These are phyloP conservation scores for Eulemur rufifrons DNA, from an alignment of 2,113 vertebrate genomes.

Conservation along the genomic window DNA sequence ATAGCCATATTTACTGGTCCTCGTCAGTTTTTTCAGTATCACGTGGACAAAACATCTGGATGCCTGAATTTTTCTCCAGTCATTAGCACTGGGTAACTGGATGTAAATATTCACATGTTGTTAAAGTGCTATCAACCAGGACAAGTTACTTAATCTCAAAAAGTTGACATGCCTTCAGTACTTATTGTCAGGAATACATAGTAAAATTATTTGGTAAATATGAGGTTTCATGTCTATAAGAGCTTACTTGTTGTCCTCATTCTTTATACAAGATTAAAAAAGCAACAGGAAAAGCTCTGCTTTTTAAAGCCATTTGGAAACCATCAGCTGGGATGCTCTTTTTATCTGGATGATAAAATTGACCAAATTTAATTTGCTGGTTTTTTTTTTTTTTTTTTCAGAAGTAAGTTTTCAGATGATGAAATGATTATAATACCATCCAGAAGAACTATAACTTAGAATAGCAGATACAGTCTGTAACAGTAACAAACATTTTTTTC, in stretches of 20 bases:
- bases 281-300: not conserved
- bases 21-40: not conserved
- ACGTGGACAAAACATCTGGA: not conserved
- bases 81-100: not conserved
- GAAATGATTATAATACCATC: conserved; percentile 46
- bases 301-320: conserved; percentile 63
- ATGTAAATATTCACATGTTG: not conserved
- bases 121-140: not conserved
- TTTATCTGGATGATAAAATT: conserved; percentile 24
- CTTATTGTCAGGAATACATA: conserved; percentile 45
- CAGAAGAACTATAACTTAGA: conserved; percentile 2
- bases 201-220: conserved; percentile 40
- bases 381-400: not conserved
- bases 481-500: not conserved
- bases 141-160: conserved; percentile 45
- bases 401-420: conserved; percentile 54
- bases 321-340: not conserved
- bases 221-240: not conserved
- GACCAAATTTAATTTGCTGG: conserved; percentile 8
- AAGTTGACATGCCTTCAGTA: conserved; percentile 56
- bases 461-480: conserved; percentile 46
- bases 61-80: not conserved
- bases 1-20: not conserved
- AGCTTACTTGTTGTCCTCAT: not conserved
- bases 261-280: conserved; percentile 56